Base-by-base conservation (phyloP, 1,140 invertebrate genomes). In the Galleria mellonella region DNA sequence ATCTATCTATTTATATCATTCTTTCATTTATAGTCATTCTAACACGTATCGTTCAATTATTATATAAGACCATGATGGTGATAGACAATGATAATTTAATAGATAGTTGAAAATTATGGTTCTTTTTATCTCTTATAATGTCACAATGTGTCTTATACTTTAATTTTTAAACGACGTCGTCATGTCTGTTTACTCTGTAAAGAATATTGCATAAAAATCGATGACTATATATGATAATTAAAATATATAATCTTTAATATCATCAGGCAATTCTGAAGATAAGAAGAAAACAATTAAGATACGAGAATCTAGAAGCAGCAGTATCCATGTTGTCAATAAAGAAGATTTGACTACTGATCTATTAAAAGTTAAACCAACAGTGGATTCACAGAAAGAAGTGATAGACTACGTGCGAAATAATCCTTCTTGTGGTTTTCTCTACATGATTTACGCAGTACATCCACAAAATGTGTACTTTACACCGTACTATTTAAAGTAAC, bases 381-480 rank as follows among this genome's bases (percentile, higher is more conserved):
- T 74, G 11, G 69, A 55, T 33, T 84, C 54, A 15, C 90, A 90
- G 51, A 78, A 82, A 4, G 81, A 89, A 50, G 76, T 90, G 1
- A 91, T 91, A 15, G 62, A 86, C 9, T 70, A 83, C 47, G 72
- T 91, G 12, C 75, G 73, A 38, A 67, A 56, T 1, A 72, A 87
- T 44, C 76, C 81, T 1, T 77, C 88, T 9, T 74, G 87, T 41
- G 87, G 87, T 5, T 93, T 92, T 62, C 86, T 91, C 4, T 93
- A 93, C 52, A 88, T 94, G 86, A 87, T 89, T 23, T 93, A 92
- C 62, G 89, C 91, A 33, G 89, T 92, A 4, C 88, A 90, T 13
- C 87, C 88, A 54, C 88, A 89, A 2, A 93, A 91, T 39, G 89
- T 92, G 55, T 88, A 89, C 62, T 94, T 92, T 42, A 91, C 90